These are phyloP conservation scores for Dascyllus trimaculatus DNA, from an alignment of 2,113 vertebrate genomes.

Conservation along the genomic window DNA sequence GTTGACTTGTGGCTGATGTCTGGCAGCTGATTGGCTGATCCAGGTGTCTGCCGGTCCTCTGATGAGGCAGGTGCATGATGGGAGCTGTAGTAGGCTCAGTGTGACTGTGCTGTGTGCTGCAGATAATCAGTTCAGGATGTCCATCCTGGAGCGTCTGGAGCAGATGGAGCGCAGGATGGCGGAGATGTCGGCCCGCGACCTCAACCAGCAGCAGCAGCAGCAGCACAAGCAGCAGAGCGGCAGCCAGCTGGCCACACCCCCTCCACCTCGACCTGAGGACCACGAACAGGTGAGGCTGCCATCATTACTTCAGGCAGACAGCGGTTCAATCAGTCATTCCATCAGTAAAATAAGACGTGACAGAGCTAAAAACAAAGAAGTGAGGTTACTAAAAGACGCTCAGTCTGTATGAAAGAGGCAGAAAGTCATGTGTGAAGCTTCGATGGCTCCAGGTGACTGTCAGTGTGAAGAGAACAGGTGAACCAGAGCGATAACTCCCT, in stretches of 20 bases:
- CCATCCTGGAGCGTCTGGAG: slow-evolving; percentile 79
- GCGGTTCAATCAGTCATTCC: too few species aligned
- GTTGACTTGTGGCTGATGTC: neutral
- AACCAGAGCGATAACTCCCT: too few species aligned
- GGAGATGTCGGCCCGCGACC: slow-evolving; percentile 64
- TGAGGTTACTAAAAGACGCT: too few species aligned
- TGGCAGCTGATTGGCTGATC: slow-evolving; percentile 5
- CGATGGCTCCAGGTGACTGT: too few species aligned
- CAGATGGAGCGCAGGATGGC: slow-evolving; percentile 81
- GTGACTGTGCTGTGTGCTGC: neutral
- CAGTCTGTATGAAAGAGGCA: too few species aligned
- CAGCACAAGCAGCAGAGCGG: slow-evolving; percentile 30
- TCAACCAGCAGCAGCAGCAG: neutral
- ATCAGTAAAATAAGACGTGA: too few species aligned
- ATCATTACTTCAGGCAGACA: too few species aligned
- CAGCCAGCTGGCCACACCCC: slow-evolving; percentile 60
- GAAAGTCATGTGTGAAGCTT: too few species aligned
- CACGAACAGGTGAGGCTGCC: slow-evolving; percentile 62
- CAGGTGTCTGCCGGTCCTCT: neutral
- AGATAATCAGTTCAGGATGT: slow-evolving; percentile 83
- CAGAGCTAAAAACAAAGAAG: too few species aligned
- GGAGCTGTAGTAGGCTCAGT: slow-evolving; percentile 30
- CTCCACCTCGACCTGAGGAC: slow-evolving; percentile 62
- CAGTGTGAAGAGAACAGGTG: too few species aligned
- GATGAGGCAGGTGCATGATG: slow-evolving; percentile 24